phyloP scores from a whole-genome alignment of 1,140 invertebrate genomes.

The Drosophila paulistorum region DNA sequence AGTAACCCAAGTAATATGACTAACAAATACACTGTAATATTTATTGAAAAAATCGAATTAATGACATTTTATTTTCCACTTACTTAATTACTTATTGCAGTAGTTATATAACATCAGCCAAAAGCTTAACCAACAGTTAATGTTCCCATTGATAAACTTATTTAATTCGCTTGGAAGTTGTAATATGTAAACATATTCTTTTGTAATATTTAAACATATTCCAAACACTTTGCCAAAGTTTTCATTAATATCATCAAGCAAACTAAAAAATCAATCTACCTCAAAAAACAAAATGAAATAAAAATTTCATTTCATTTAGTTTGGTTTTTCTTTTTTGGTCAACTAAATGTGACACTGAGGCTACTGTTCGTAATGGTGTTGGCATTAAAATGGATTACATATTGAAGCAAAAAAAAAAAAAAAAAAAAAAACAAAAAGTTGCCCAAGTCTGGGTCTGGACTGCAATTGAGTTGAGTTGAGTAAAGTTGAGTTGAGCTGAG shows the following conservation, averaged over 20 bases:
- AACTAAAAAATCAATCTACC: neutral
- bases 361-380: constrained; percentile 81
- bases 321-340: constrained; percentile 57
- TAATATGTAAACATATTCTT: no score
- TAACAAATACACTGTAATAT: constrained; percentile 14
- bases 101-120: no score
- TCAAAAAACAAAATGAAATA: neutral
- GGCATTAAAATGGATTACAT: constrained; percentile 81
- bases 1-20: neutral
- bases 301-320: constrained; percentile 31
- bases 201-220: no score
- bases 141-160: no score
- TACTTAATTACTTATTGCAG: no score
- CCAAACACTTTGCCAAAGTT: no score
- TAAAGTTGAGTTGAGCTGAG: constrained; percentile 33
- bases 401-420: constrained; percentile 37
- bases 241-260: no score
- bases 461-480: constrained; percentile 8
- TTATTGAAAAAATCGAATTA: no score
- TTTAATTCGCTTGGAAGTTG: no score
- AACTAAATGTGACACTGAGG: constrained; percentile 78
- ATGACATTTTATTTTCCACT: no score
- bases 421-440: constrained; percentile 51
- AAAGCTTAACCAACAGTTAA: no score
- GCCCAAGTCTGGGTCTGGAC: constrained; percentile 54